phyloP scores from a whole-genome alignment of 1,140 invertebrate species.

The Drosophila murphyi region DNA sequence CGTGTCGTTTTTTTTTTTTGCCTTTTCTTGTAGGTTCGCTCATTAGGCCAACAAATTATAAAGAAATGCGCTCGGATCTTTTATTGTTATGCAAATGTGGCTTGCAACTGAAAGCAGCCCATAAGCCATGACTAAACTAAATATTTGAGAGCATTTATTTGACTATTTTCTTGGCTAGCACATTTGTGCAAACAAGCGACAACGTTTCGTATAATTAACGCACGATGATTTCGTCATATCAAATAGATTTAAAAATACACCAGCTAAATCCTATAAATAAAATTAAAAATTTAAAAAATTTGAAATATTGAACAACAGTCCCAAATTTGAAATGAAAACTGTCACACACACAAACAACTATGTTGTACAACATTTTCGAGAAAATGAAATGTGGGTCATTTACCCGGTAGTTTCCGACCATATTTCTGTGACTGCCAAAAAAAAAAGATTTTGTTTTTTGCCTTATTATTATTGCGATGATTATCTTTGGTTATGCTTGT shows the following conservation, averaged over 20 bases:
- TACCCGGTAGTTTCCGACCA: conserved; percentile 38
- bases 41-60: conserved; percentile 65
- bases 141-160: conserved; percentile 26
- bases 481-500: conserved; percentile 19
- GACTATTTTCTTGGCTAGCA: conserved; percentile 33
- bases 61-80: conserved; percentile 49
- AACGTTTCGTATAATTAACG: conserved; percentile 66
- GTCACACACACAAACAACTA: conserved; percentile 42
- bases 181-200: conserved; percentile 63
- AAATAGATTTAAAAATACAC: conserved; percentile 5
- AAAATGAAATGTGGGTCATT: conserved; percentile 64
- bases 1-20: neutral
- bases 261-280: conserved; percentile 37
- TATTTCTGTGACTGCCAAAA: conserved; percentile 27
- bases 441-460: conserved; percentile 43
- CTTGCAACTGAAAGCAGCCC: conserved; percentile 37
- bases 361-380: neutral
- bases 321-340: conserved; percentile 65
- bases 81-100: conserved; percentile 62
- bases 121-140: conserved; percentile 55
- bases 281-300: conserved; percentile 18
- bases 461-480: conserved; percentile 68
- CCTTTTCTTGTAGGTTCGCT: conserved; percentile 29
- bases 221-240: conserved; percentile 28
- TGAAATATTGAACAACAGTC: conserved; percentile 37